phyloP scores from a whole-genome alignment of 2,888 invertebrate species.

The Sepiola atlantica region DNA sequence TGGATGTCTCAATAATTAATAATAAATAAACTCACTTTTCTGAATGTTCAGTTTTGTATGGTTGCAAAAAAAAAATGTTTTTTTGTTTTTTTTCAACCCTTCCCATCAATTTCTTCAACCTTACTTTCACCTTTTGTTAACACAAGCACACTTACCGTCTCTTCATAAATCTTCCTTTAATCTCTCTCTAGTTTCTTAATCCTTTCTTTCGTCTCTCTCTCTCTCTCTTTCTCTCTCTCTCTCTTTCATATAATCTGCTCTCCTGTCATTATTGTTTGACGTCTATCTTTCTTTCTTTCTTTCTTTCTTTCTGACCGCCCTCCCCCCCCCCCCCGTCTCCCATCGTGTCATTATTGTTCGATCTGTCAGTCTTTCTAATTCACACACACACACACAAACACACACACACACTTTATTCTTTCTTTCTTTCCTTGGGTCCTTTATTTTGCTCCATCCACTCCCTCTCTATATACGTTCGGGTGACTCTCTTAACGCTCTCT shows the following conservation, averaged over 20 bases:
- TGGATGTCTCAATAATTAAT: neutral
- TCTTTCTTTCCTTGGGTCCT: neutral
- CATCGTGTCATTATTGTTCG: no score
- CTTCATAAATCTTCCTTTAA: neutral
- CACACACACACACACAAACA: no score
- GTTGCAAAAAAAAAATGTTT: neutral
- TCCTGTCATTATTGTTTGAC: no score
- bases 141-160: neutral
- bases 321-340: neutral
- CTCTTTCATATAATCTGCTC: neutral
- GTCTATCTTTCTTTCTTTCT: neutral
- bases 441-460: slow-evolving; percentile 13
- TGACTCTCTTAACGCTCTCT: neutral
- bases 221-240: neutral
- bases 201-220: neutral
- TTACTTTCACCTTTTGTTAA: neutral
- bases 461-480: neutral
- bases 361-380: no score
- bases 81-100: neutral
- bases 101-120: no score
- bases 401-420: no score
- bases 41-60: neutral
- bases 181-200: neutral
- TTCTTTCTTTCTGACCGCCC: neutral
- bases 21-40: neutral